Conservation (phyloP, 2,888 invertebrate genomes). For the Trichopoda pennipes region DNA sequence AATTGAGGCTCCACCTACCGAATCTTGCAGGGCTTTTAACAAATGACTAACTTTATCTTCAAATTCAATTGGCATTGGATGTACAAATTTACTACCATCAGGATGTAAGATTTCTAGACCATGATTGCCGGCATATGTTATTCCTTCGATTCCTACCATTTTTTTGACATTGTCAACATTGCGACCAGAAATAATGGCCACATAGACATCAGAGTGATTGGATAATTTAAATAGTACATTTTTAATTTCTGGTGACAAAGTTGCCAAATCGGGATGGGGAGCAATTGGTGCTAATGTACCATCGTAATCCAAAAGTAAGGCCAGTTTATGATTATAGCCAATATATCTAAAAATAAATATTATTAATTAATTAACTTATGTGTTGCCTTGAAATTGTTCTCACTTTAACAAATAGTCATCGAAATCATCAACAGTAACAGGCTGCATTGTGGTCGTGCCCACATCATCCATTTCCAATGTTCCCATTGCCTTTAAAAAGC, state of each 20-base stretch:
- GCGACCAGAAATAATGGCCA: slow-evolving; percentile 92
- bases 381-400: slow-evolving; percentile 73
- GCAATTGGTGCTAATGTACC: slow-evolving; percentile 94
- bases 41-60: slow-evolving; percentile 90
- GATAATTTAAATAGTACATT: slow-evolving; percentile 90
- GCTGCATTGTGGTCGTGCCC: slow-evolving; percentile 92
- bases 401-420: slow-evolving; percentile 93
- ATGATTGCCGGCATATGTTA: slow-evolving; percentile 95
- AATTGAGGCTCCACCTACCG: slow-evolving; percentile 81
- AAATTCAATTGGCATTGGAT: slow-evolving; percentile 93
- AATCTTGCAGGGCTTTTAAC: slow-evolving; percentile 90
- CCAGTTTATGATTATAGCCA: slow-evolving; percentile 91
- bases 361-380: not conserved
- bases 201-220: slow-evolving; percentile 92
- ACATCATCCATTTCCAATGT: slow-evolving; percentile 91
- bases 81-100: slow-evolving; percentile 94
- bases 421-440: slow-evolving; percentile 94
- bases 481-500: slow-evolving; percentile 93
- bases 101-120: slow-evolving; percentile 94
- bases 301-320: slow-evolving; percentile 92
- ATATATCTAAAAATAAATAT: slow-evolving; percentile 85
- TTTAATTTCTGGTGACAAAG: slow-evolving; percentile 91
- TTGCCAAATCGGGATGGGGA: slow-evolving; percentile 94
- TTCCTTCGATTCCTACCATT: slow-evolving; percentile 95
- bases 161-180: slow-evolving; percentile 93